phyloP scores from a whole-genome alignment of 2,888 invertebrate genomes.

The Caenorhabditis uteleia region DNA sequence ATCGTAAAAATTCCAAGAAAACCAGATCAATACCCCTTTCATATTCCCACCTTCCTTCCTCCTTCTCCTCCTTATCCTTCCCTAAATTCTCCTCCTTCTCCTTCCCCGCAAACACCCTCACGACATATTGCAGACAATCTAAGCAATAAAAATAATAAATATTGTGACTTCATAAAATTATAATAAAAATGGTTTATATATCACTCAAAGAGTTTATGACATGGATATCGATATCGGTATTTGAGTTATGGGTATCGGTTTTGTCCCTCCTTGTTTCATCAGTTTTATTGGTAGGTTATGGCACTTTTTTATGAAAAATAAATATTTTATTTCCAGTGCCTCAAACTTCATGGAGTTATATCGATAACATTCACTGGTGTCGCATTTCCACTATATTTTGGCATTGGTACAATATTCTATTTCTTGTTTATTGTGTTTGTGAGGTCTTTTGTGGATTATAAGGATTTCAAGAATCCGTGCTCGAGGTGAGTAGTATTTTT shows the following conservation, averaged over 20 bases:
- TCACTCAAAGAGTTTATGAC: constrained; percentile 86
- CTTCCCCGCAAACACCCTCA: too few relatives aligned
- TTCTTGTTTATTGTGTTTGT: constrained; percentile 94
- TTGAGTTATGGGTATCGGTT: constrained; percentile 91
- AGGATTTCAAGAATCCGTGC: constrained; percentile 73
- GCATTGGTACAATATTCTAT: constrained; percentile 89
- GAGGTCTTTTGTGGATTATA: constrained; percentile 83
- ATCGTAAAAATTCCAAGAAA: too few relatives aligned
- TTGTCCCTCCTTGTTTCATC: constrained; percentile 84
- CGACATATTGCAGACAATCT: too few relatives aligned
- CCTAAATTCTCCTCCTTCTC: too few relatives aligned
- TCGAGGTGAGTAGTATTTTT: constrained; percentile 35
- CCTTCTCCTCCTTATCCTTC: too few relatives aligned
- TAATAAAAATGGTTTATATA: too few relatives aligned
- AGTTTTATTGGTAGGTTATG: constrained; percentile 76
- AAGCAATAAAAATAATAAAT: too few relatives aligned
- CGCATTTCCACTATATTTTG: constrained; percentile 88
- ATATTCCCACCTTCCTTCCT: too few relatives aligned
- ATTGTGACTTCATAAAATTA: too few relatives aligned
- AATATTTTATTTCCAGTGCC: constrained; percentile 17
- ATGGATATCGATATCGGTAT: constrained; percentile 92
- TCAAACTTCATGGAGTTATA: constrained; percentile 33
- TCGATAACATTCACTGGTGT: constrained; percentile 83
- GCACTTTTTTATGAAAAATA: constrained; percentile 1
- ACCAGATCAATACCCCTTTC: too few relatives aligned